Evolutionary conservation across 2,113 vertebrate species (phyloP).

Genomic region (Plecotus auritus): DNA sequence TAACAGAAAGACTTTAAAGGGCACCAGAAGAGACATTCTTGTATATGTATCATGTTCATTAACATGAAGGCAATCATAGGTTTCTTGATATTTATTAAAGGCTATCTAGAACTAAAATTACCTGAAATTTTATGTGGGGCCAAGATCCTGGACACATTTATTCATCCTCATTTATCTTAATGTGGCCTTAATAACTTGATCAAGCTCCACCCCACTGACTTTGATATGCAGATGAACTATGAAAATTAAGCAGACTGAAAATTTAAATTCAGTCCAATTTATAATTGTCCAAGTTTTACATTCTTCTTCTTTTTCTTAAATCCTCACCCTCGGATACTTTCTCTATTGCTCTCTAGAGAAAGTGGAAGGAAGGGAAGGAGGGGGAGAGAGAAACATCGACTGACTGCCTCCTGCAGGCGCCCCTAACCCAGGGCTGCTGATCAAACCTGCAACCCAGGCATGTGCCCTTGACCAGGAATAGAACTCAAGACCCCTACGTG

Average conservation of each 20-base stretch:
- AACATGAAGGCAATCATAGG: background rate
- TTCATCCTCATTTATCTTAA: conserved; percentile 20
- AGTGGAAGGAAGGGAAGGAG: too few relatives aligned
- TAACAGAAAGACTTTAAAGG: background rate
- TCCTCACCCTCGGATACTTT: too few relatives aligned
- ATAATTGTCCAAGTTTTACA: conserved; percentile 27
- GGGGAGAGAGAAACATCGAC: too few relatives aligned
- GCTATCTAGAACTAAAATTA: background rate
- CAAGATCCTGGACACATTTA: background rate
- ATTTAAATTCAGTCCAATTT: background rate
- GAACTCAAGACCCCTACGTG: too few relatives aligned
- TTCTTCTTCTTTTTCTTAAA: background rate
- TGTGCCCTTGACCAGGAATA: too few relatives aligned
- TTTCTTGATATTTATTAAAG: background rate
- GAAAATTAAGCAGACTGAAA: conserved; percentile 27
- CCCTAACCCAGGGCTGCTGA: too few relatives aligned
- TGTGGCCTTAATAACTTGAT: background rate
- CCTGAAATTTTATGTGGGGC: background rate
- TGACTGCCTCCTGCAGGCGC: too few relatives aligned
- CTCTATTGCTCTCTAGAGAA: too few relatives aligned
- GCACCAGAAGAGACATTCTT: background rate
- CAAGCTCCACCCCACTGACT: background rate
- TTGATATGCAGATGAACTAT: conserved; percentile 43
- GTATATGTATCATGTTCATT: background rate
- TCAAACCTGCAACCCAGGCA: too few relatives aligned